Base-by-base conservation (phyloP, 1,140 invertebrate species). In the Microplitis mediator region DNA sequence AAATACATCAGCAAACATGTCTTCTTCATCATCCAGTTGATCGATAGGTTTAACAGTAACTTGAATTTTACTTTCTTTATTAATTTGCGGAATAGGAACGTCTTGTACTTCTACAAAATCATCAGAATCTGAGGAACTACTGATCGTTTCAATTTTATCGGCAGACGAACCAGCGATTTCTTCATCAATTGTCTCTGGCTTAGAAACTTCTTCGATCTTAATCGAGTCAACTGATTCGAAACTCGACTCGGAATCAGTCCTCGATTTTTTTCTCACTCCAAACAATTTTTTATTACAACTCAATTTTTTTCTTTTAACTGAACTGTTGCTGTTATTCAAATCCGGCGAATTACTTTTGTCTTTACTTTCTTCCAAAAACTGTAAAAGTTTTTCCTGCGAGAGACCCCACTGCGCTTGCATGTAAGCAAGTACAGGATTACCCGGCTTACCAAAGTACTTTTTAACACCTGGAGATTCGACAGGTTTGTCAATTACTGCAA, bases 321-420 rank as follows among this genome's bases (percentile, higher is more conserved):
- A 35, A 4, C 13, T 14, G 62, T 61, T 78, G 32, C 31, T 45
- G 6, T 69, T 36, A 58, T 63, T 63, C 60, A 64, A 13, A 14
- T 35, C 62, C 51, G 71, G n/a, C 31, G 71, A 78, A 3, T 69
- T 36, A 64, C 81, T 84, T 69, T 78, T 81, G 79, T 87, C 71
- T 74, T 80, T 81, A 88, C 90, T 89, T 78, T 90, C 86, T 74
- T 90, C 86, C 45, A 95, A 84, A 39, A 90, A 64, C 9, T 79
- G 51, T 0, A 88, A 65, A 14, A 89, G 93, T 80, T 93, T 90
- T 75, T 90, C 90, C 70, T 92, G 89, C 14, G 93, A 91, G 73
- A 94, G 89, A 50, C 91, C 92, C 80, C 90, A 93, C 75, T 94
- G 91, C 79, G 94, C 93, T 77, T 91, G 88, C 89, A 94, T 93